Evolutionary conservation across 2,797 vertebrate genomes (phyloP).

Genomic region (Avahi laniger): DNA sequence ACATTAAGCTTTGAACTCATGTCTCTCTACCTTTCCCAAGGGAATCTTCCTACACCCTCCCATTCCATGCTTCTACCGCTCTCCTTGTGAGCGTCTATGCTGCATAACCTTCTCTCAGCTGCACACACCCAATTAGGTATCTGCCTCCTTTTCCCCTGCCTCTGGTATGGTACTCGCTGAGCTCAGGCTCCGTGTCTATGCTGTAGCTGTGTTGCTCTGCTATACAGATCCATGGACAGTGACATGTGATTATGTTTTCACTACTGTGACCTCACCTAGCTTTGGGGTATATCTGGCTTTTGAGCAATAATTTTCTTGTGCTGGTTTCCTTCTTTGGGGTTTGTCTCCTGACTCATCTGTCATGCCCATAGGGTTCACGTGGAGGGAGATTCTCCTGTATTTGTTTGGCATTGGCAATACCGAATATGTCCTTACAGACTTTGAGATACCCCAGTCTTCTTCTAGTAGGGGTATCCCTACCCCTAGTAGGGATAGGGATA

Average conservation of each 20-base stretch:
- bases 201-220: rapidly evolving
- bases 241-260: not conserved
- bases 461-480: too few relatives aligned
- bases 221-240: not conserved
- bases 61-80: not conserved
- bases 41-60: not conserved
- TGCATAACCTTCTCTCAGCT: not conserved
- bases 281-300: not conserved
- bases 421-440: not conserved
- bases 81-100: not conserved
- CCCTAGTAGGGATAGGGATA: too few relatives aligned
- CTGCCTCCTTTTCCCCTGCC: not conserved
- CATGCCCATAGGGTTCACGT: not conserved
- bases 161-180: not conserved
- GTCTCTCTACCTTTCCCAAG: not conserved
- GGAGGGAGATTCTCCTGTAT: not conserved
- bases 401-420: not conserved
- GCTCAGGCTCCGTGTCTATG: not conserved
- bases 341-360: not conserved
- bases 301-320: not conserved
- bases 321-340: not conserved
- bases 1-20: not conserved
- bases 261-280: not conserved
- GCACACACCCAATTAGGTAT: too few relatives aligned
- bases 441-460: not conserved